Evolutionary conservation across 2,888 invertebrate species (phyloP).

Genomic region (Cistogaster globosa): DNA sequence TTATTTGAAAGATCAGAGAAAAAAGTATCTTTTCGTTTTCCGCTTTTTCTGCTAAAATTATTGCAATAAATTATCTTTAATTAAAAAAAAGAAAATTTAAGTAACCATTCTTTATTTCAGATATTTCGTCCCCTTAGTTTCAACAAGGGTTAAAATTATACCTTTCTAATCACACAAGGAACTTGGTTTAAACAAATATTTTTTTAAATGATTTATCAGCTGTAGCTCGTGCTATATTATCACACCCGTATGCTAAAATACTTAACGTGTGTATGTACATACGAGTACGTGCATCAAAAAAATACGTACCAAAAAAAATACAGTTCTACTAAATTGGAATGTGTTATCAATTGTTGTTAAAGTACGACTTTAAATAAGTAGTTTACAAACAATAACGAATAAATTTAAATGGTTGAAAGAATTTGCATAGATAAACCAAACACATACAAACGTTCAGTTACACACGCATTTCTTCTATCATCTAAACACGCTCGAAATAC

Average conservation of each 20-base stretch:
- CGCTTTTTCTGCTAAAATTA: too few relatives aligned
- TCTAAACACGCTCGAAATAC: not conserved
- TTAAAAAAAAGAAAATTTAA: too few relatives aligned
- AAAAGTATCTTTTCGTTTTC: too few relatives aligned
- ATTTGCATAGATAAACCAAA: slow-evolving; percentile 62
- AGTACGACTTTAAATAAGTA: slow-evolving; percentile 17
- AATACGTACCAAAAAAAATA: slow-evolving; percentile 12
- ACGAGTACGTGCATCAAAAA: slow-evolving; percentile 2
- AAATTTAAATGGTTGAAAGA: slow-evolving; percentile 13
- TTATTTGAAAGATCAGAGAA: too few relatives aligned
- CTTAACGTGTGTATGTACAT: too few relatives aligned
- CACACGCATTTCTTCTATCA: not conserved
- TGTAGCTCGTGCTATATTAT: slow-evolving; percentile 66
- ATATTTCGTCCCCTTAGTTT: not conserved
- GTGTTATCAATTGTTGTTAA: slow-evolving; percentile 61
- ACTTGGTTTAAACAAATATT: not conserved
- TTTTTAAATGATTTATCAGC: slow-evolving; percentile 58
- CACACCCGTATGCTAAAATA: slow-evolving; percentile 52
- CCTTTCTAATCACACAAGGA: slow-evolving; percentile 5
- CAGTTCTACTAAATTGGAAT: slow-evolving; percentile 50
- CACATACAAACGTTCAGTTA: not conserved
- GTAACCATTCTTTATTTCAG: too few relatives aligned
- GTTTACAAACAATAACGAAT: slow-evolving; percentile 6
- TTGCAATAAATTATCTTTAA: too few relatives aligned
- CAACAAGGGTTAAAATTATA: slow-evolving; percentile 12